phyloP scores from a whole-genome alignment of 2,888 invertebrate species.

The Drosophila acutilabella region DNA sequence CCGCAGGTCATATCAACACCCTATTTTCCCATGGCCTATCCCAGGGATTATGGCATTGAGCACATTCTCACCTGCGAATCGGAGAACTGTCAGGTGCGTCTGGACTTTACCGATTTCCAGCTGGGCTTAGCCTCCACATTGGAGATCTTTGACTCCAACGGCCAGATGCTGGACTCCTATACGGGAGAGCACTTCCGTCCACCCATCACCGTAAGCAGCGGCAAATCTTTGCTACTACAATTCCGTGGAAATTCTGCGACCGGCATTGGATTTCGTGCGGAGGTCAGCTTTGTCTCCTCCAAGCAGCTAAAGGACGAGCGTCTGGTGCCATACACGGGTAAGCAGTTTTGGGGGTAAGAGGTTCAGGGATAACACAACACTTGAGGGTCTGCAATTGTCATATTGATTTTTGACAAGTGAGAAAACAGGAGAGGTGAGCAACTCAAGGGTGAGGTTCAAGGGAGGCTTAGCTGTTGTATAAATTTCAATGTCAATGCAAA shows the following conservation, averaged over 20 bases:
- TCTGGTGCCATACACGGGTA: slow-evolving; percentile 83
- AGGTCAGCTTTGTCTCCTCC: slow-evolving; percentile 85
- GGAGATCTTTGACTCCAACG: slow-evolving; percentile 90
- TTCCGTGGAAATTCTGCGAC: slow-evolving; percentile 90
- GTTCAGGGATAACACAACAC: slow-evolving; percentile 38
- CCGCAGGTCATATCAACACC: slow-evolving; percentile 88
- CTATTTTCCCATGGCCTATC: slow-evolving; percentile 89
- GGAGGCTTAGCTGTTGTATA: slow-evolving; percentile 28
- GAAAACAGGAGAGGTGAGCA: background rate
- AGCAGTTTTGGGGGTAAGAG: slow-evolving; percentile 15
- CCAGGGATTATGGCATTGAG: slow-evolving; percentile 88
- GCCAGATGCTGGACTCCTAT: slow-evolving; percentile 88
- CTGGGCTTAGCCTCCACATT: slow-evolving; percentile 88
- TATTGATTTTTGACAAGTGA: slow-evolving; percentile 63
- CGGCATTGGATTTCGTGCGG: slow-evolving; percentile 88
- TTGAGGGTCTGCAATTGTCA: slow-evolving; percentile 71
- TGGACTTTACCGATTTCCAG: slow-evolving; percentile 90
- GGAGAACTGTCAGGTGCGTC: slow-evolving; percentile 87
- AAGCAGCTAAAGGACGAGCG: slow-evolving; percentile 83
- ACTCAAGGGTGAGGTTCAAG: background rate
- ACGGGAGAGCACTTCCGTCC: slow-evolving; percentile 89
- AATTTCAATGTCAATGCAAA: slow-evolving; percentile 72
- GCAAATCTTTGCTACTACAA: slow-evolving; percentile 87
- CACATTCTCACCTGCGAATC: slow-evolving; percentile 88
- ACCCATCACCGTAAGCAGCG: slow-evolving; percentile 88